Evolutionary conservation across 2,113 vertebrate species (phyloP), one percentile per base, ranked within the genome.

Genomic region (Petrocephalus zakoni): DNA sequence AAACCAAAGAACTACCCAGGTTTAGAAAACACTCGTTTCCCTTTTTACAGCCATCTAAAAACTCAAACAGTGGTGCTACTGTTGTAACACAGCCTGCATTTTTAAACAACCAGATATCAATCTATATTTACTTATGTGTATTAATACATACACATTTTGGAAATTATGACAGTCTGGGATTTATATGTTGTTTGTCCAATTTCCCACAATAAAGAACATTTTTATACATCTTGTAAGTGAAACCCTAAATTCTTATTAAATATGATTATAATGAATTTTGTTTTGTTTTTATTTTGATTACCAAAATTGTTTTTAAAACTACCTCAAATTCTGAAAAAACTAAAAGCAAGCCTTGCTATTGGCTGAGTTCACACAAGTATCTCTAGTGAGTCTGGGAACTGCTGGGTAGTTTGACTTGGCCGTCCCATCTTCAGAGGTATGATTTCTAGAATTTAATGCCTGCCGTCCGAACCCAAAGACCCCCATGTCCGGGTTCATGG

Each of bases 71-170:
- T 95, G 97, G 98, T 98, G 97, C 97, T 97, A 96, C 96, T 97
- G 96, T 97, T 97, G 97, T 98, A 97, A 97, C 97, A 95, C 94
- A 96, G 96, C 97, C 96, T 98, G 97, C 97, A 96, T 97, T 97
- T 97, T 96, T 96, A 95, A 78, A 96, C 95, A 95, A 96, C 95
- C 94, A 95, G 94, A 94, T 96, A 96, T 96, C 96, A 95, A 97
- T 98, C 96, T 92, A 90, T 92, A 91, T 92, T 92, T 94, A 93
- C 95, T 94, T 95, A 95, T 94, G 94, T 93, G 94, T 95, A 94
- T 94, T 93, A 94, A 91, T 93, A 94, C 94, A 93, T 93, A 94
- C 94, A 94, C 93, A 94, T 93, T 92, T 95, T 96, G 96, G 93
- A 97, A 97, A 97, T 95, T 96, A 21, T 88, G 72, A 82, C 87